Base-by-base conservation (phyloP, 2,797 vertebrate species). In the Platyrinchus mystaceus region DNA sequence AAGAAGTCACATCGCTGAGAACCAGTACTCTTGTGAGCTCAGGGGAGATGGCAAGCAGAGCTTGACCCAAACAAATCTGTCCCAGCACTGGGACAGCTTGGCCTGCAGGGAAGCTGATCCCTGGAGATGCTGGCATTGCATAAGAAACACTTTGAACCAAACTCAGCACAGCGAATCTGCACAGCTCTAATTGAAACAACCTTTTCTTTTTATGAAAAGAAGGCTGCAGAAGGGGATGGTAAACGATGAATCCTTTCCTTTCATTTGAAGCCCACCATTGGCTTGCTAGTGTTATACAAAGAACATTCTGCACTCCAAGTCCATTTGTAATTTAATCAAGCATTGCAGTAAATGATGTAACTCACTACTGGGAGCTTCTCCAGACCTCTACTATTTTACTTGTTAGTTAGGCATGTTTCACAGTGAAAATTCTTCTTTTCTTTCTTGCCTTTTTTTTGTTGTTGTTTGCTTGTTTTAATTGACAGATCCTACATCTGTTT, bases 301-400 rank as follows among this genome's bases (percentile, higher is more conserved):
- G 91, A 84, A 90, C 37, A 15, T 69, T 88, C 63, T 73, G 91
- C 93, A 34, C 85, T 94, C 73, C 58, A 26, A 93, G 39, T 79
- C 47, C 46, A 41, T 93, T 78, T 92, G 80, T 86, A 86, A 70
- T 87, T 67, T 67, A 94, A 90, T 92, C 90, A 87, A 82, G 59
- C 60, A 4, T 73, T 92, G 52, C 89, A 74, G 59, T 92, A 82
- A 79, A 43, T 83, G 87, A 59, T 66, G 94, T 73, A 92, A 69
- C 28, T 90, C n/a, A 43, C 64, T 93, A 84, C 59, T 8, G 74
- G 94, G 75, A 79, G 58, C 90, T 87, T 85, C 90, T 90, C 87
- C 95, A 97, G 84, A 70, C 81, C 58, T 84, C 64, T 94, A 15
- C 84, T 83, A 20, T 77, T 95, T 95, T 50, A 60, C 93, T 94